These are phyloP conservation scores for Drosophila borealis DNA, from an alignment of 2,888 invertebrate genomes.

Conservation along the genomic window DNA sequence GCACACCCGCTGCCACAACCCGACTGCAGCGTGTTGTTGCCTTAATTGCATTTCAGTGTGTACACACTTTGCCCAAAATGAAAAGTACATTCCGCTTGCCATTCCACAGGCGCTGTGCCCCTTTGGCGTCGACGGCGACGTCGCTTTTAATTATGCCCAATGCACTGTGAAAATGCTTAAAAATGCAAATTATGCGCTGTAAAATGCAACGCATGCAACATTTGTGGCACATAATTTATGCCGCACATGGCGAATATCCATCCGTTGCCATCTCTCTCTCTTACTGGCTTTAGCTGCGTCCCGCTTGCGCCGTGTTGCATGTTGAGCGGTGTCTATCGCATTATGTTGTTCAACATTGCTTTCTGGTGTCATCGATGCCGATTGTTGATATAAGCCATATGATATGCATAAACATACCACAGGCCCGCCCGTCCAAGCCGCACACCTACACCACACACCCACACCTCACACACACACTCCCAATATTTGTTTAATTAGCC, in stretches of 20 bases:
- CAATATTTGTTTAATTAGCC: conserved; percentile 77
- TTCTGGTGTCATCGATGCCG: conserved; percentile 56
- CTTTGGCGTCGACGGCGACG: conserved; percentile 4
- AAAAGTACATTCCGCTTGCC: conserved; percentile 17
- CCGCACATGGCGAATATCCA: conserved; percentile 34
- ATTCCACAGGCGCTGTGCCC: conserved; percentile 20
- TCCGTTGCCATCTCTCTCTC: conserved; percentile 3
- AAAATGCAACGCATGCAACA: conserved; percentile 74
- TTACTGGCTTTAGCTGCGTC: conserved; percentile 9
- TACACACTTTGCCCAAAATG: conserved; percentile 27
- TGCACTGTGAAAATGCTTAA: conserved; percentile 76
- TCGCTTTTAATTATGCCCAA: conserved; percentile 73
- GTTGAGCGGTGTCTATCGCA: conserved; percentile 47
- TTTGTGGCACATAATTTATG: conserved; percentile 68
- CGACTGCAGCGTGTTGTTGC: conserved; percentile 19
- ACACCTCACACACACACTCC: neutral
- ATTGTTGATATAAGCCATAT: conserved; percentile 61
- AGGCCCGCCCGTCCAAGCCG: conserved; percentile 1
- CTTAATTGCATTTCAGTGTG: conserved; percentile 64
- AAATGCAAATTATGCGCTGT: conserved; percentile 75
- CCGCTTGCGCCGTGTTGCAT: conserved; percentile 20
- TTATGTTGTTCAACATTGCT: conserved; percentile 70
- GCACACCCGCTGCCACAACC: neutral
- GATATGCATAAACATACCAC: conserved; percentile 51
- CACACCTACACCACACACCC: neutral